phyloP scores from a whole-genome alignment of 2,113 vertebrate genomes.

The Sinocyclocheilus maitianheensis region DNA sequence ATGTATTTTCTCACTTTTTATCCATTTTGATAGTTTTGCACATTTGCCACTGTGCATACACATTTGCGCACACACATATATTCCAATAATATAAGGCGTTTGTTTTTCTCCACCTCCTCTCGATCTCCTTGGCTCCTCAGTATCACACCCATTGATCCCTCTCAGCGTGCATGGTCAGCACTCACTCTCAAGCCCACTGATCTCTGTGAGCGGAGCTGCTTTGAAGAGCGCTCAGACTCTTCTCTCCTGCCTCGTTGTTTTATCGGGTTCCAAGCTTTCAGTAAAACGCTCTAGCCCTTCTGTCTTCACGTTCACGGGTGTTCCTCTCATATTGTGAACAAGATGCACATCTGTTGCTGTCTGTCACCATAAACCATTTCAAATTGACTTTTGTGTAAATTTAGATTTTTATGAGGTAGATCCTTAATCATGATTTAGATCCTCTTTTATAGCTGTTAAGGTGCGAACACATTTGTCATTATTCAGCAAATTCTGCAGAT shows the following conservation, averaged over 20 bases:
- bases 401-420: neutral
- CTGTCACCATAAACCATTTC: neutral
- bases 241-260: conserved; percentile 43
- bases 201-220: conserved; percentile 37
- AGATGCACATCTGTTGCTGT: conserved; percentile 1
- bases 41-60: conserved; percentile 9
- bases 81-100: neutral
- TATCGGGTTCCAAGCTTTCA: conserved; percentile 28
- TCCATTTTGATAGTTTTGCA: neutral
- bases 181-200: conserved; percentile 37
- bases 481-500: neutral
- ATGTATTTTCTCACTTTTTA: neutral
- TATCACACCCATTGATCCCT: conserved; percentile 55
- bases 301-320: neutral
- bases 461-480: neutral
- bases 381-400: neutral
- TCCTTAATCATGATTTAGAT: neutral
- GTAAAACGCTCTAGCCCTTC: neutral
- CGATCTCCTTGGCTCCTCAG: conserved; percentile 12
- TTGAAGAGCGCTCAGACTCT: conserved; percentile 40
- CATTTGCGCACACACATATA: conserved; percentile 15
- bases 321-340: neutral
- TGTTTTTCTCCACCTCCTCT: conserved; percentile 13
- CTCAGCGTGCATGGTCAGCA: conserved; percentile 62
- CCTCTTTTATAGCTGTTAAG: neutral